These are phyloP conservation scores for Petrolisthes manimaculis DNA, from an alignment of 2,888 invertebrate genomes.

Conservation along the genomic window DNA sequence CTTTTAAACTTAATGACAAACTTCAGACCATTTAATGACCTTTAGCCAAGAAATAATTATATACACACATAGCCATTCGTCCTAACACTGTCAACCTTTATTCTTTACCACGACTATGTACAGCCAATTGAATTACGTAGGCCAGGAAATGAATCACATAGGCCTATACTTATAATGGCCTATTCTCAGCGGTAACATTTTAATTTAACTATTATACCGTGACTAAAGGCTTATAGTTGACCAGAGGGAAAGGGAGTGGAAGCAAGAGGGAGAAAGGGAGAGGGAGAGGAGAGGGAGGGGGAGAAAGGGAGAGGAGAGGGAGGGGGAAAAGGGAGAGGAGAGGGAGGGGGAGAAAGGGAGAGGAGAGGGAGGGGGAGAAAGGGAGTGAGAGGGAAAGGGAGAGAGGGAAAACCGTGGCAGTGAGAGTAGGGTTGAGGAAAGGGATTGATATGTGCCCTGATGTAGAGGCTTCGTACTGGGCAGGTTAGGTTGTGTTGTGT, in stretches of 20 bases:
- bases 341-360: neutral
- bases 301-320: neutral
- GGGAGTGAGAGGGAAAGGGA: neutral
- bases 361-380: neutral
- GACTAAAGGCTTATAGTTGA: neutral
- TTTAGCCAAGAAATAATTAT: too few species aligned
- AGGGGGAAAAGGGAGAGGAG: neutral
- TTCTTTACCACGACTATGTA: too few species aligned
- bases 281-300: neutral
- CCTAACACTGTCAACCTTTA: too few species aligned
- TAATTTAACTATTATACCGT: too few species aligned
- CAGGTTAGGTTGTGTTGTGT: neutral
- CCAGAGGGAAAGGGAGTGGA: constrained; percentile 7
- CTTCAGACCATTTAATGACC: too few species aligned
- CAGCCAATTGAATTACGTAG: too few species aligned
- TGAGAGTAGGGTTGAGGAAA: neutral
- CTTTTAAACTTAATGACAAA: too few species aligned
- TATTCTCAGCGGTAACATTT: too few species aligned
- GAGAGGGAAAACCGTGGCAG: neutral
- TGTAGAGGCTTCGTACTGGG: too few species aligned
- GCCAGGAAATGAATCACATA: too few species aligned
- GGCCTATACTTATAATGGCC: too few species aligned
- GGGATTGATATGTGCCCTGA: neutral
- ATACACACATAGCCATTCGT: too few species aligned
- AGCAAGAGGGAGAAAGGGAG: neutral